These are phyloP conservation scores for Tragelaphus buxtoni DNA, from an alignment of 2,113 vertebrate species.

Conservation along the genomic window DNA sequence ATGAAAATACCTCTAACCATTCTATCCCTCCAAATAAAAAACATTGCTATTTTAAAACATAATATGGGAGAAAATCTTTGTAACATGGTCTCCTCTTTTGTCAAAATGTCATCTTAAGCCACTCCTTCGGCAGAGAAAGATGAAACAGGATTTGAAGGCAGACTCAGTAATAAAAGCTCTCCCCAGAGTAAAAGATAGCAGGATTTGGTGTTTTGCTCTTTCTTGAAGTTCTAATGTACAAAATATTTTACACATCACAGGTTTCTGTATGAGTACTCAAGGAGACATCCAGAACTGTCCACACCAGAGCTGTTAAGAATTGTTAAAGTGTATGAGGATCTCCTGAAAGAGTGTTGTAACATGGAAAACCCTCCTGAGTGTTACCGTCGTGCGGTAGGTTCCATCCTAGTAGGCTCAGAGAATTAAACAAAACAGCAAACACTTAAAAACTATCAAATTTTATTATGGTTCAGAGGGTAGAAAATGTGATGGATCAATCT, in stretches of 20 bases:
- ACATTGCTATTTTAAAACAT: neutral
- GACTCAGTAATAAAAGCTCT: neutral
- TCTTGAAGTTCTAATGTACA: neutral
- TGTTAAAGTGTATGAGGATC: neutral
- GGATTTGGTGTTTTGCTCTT: neutral
- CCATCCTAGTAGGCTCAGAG: neutral
- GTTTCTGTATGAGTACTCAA: conserved; percentile 56
- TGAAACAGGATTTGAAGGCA: neutral
- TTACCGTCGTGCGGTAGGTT: conserved; percentile 25
- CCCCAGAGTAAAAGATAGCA: neutral
- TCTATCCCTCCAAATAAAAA: neutral
- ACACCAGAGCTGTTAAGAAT: neutral
- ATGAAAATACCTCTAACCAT: neutral
- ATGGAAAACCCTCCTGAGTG: conserved; percentile 44
- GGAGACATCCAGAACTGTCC: conserved; percentile 46
- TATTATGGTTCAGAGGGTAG: neutral
- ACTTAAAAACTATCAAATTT: neutral
- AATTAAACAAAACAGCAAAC: neutral
- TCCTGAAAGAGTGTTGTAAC: conserved; percentile 58
- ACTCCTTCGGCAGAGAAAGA: neutral
- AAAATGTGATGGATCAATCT: neutral
- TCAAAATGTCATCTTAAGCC: neutral
- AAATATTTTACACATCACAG: conserved; percentile 16
- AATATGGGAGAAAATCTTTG: neutral
- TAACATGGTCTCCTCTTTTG: neutral